Evolutionary conservation across 2,113 vertebrate genomes (phyloP), one percentile per base, ranked within the genome.

Genomic region (Ifrita kowaldi): DNA sequence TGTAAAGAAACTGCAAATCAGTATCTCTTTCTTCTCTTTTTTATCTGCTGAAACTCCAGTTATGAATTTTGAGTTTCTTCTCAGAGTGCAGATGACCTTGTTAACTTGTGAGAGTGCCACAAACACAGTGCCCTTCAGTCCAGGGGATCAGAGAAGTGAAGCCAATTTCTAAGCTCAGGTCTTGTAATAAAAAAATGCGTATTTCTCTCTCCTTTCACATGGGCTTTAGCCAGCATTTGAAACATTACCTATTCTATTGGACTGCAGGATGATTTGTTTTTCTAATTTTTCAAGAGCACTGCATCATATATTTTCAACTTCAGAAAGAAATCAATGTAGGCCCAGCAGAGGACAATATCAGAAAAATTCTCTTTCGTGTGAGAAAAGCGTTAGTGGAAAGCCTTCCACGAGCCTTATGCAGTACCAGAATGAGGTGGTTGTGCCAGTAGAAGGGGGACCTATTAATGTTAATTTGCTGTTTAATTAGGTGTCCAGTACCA

Each of bases 401-500:
- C 52, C 7, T 86, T 73, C 24, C 62, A 63, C 0, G 8, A 71
- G 23, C 63, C 15, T 90, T 27, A 9, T 26, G 39, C 23, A 41
- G 28, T 22, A 65, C 33, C 52, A 87, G 60, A 78, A 71, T 27
- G 14, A 63, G 55, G 33, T 42, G 33, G 32, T 28, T 86, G 33
- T 67, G 50, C 44, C 53, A 33, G 24, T 47, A 68, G 42, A 74
- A 81, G 18, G n/a, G 33, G 27, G 8, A 44, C 17, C 33, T 68
- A n/a, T 92, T 90, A 20, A 39, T 87, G 80, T 74, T 59, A 57
- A 90, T 95, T 94, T 87, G 49, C 32, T 87, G 69, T 94, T 94
- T 91, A 92, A 95, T 94, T 94, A 82, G 44, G 28, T 95, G 80
- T 47, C 89, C 69, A 56, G 13, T 55, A 33, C 42, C n/a, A 41